Evolutionary conservation across 1,140 invertebrate species (phyloP), one percentile per base, ranked within the genome.

Genomic region (Drosophila mayri): DNA sequence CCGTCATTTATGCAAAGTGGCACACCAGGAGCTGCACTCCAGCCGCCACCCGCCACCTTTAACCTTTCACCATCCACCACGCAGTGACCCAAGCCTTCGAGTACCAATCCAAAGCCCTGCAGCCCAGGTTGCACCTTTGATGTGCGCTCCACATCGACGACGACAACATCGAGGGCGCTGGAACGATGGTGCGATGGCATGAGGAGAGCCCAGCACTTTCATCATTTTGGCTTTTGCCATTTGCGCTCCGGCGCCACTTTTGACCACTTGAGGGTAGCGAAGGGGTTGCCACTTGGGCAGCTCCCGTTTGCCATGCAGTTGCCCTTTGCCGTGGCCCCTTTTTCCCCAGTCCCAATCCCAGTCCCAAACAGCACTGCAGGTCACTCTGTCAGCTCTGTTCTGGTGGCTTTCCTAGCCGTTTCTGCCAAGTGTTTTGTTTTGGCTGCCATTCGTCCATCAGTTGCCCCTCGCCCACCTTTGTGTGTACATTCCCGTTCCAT

Each of bases 151-250:
- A 62, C 66, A 63, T 72, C 79, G 79, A 67, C 79, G 57, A 63
- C 73, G 57, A 83, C 76, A 78, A 70, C 80, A 68, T 75, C 60
- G 37, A 38, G 50, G 52, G 30, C 38, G 49, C 18, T 57, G 65
- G 30, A 44, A 38, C 32, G 62, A 43, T 14, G 28, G 12, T 20
- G 38, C 46, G 25, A 18, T 55, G 62, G 30, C 40, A 64, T 14
- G 61, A 10, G 32, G 66, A 37, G 52, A 46, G 66, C 41, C 40
- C 28, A 76, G 83, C 83, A 87, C 84, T 87, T 87, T 87, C 80
- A 88, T 87, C 84, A 87, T 86, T 86, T 76, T 88, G 83, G 83
- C 83, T 86, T 86, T 86, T 83, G 84, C 83, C 84, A 88, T 87
- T 88, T 87, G 76, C 60, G 74, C 73, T 68, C 61, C 72, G 67